Percentiles rank a stretch among this genome's conserved stretches.
Conservation (phyloP, 2,797 vertebrate species). For the Cryptoprocta ferox region DNA sequence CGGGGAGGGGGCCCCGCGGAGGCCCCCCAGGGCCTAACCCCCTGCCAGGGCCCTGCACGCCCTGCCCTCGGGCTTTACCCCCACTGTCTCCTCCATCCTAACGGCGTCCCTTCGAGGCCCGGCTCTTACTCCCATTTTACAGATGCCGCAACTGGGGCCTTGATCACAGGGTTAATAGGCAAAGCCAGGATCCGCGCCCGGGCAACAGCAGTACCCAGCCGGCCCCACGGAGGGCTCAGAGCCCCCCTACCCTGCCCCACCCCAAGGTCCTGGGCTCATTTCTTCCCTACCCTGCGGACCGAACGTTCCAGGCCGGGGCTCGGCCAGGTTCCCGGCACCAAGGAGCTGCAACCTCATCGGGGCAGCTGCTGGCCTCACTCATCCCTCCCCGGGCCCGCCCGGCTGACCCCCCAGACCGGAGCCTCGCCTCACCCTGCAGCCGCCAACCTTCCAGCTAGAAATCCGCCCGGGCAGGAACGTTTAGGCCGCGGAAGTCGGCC, state of each 20-base stretch:
- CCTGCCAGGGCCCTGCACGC: background rate
- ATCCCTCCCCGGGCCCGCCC: accelerated
- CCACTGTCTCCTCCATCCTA: too few species aligned
- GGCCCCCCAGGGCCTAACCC: background rate
- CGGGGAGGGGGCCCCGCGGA: background rate
- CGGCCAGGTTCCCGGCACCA: background rate
- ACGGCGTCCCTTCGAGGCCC: background rate
- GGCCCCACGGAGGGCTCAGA: background rate
- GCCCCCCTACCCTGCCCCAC: accelerated
- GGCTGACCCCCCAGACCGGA: accelerated
- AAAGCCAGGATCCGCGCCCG: background rate
- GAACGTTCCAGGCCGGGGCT: background rate
- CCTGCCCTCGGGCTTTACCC: background rate
- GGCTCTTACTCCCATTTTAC: background rate
- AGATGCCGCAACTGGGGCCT: background rate
- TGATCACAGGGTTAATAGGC: background rate
- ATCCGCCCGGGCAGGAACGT: accelerated
- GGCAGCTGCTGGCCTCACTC: background rate
- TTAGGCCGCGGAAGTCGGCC: accelerated
- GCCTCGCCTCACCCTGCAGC: background rate
- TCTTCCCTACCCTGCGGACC: accelerated
- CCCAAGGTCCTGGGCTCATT: too few species aligned
- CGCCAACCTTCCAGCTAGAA: background rate
- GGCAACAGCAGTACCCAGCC: background rate
- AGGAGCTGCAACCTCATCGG: background rate